phyloP scores from a whole-genome alignment of 2,888 invertebrate genomes.

The Brachylomia viminalis region DNA sequence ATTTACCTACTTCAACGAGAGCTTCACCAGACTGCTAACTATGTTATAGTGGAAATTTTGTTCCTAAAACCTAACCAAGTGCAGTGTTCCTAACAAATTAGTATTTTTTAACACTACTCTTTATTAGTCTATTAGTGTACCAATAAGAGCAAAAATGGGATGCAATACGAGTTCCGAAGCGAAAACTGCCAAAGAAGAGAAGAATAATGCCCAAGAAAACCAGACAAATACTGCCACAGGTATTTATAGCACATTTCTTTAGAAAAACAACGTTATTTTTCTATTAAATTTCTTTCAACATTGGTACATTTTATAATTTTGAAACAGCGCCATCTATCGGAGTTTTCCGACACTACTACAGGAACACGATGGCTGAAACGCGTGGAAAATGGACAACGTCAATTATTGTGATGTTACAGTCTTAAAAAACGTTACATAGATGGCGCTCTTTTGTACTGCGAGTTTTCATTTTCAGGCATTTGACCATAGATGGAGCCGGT shows the following conservation, averaged over 20 bases:
- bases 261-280: no score
- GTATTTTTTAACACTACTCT: conserved; percentile 53
- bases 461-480: neutral
- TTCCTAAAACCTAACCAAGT: conserved; percentile 46
- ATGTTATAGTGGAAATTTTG: conserved; percentile 69
- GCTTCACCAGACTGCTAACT: conserved; percentile 59
- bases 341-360: conserved; percentile 32
- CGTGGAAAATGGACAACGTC: neutral
- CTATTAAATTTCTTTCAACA: no score
- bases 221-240: conserved; percentile 71
- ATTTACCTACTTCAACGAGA: conserved; percentile 60
- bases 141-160: conserved; percentile 74
- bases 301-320: neutral
- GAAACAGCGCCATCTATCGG: conserved; percentile 57
- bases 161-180: conserved; percentile 84
- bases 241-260: conserved; percentile 53
- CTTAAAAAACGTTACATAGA: conserved; percentile 11
- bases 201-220: conserved; percentile 71
- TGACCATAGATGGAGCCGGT: conserved; percentile 26
- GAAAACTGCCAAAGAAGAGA: conserved; percentile 76
- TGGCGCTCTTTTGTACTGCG: conserved; percentile 25
- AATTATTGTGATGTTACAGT: neutral
- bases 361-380: neutral
- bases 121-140: conserved; percentile 60
- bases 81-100: conserved; percentile 56